Conservation (phyloP, 2,797 vertebrate species). For the Trichosurus vulpecula region DNA sequence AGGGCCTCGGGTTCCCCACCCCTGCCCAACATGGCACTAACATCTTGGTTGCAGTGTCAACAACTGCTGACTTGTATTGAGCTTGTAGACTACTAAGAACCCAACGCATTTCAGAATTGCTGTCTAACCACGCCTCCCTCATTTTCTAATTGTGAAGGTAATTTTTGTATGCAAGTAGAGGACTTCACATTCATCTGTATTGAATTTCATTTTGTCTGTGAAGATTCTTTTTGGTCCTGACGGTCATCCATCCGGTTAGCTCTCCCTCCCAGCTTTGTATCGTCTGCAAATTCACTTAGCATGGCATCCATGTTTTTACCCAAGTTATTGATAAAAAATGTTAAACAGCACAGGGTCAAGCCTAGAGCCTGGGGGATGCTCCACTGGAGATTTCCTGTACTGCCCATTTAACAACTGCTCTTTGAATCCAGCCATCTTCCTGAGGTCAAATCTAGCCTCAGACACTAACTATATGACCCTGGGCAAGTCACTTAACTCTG, state of each 20-base stretch:
- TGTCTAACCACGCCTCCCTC: neutral
- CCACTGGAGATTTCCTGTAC: neutral
- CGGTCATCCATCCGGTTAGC: neutral
- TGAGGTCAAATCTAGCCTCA: neutral
- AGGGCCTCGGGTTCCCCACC: no score
- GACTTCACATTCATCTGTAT: neutral
- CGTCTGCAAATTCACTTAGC: neutral
- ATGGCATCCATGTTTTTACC: neutral
- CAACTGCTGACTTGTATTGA: neutral
- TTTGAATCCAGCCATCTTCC: neutral
- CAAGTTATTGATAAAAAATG: neutral
- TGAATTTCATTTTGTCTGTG: neutral
- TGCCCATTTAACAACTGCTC: neutral
- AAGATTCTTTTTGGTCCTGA: neutral
- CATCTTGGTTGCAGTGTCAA: neutral
- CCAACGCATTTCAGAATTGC: neutral
- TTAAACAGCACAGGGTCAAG: neutral
- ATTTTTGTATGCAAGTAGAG: neutral
- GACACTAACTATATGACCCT: neutral
- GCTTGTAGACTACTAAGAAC: neutral
- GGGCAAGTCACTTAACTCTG: neutral
- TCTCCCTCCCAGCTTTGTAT: neutral
- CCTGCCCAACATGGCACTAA: neutral
- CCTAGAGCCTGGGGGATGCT: neutral
- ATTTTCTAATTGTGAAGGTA: neutral